phyloP scores from a whole-genome alignment of 2,797 vertebrate species.

The Spinus pinus region DNA sequence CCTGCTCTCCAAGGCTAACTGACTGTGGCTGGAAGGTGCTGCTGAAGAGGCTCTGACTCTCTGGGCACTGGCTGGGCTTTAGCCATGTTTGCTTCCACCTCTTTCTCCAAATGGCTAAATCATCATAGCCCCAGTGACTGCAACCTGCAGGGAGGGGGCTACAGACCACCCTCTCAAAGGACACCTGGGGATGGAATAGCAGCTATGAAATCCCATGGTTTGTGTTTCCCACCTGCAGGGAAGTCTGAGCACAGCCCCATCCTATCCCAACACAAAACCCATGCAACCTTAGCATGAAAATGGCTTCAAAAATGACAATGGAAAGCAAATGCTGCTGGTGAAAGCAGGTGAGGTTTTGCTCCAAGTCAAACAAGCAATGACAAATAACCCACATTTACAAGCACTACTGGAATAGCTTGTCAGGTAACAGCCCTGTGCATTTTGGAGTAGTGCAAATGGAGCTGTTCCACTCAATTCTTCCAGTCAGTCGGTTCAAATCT shows the following conservation, averaged over 20 bases:
- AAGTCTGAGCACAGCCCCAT: neutral
- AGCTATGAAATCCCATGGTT: neutral
- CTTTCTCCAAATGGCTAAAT: neutral
- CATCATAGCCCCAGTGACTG: neutral
- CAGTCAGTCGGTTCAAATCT: neutral
- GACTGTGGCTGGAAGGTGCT: conserved; percentile 18
- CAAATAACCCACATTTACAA: neutral
- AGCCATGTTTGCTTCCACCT: neutral
- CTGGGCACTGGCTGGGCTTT: neutral
- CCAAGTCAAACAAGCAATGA: neutral
- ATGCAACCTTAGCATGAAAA: neutral
- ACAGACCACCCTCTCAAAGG: neutral
- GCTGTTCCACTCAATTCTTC: neutral
- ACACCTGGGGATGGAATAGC: neutral
- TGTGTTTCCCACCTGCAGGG: neutral
- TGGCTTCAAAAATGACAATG: neutral
- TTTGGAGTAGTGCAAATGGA: neutral
- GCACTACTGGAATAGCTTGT: neutral
- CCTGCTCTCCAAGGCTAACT: conserved; percentile 8
- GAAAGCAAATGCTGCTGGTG: neutral
- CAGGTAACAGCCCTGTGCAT: neutral
- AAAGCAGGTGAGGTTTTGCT: neutral
- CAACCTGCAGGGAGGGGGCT: neutral
- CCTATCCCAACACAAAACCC: neutral
- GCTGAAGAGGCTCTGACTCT: conserved; percentile 25